Evolutionary conservation across 2,888 invertebrate species (phyloP).

Genomic region (Patella depressa): DNA sequence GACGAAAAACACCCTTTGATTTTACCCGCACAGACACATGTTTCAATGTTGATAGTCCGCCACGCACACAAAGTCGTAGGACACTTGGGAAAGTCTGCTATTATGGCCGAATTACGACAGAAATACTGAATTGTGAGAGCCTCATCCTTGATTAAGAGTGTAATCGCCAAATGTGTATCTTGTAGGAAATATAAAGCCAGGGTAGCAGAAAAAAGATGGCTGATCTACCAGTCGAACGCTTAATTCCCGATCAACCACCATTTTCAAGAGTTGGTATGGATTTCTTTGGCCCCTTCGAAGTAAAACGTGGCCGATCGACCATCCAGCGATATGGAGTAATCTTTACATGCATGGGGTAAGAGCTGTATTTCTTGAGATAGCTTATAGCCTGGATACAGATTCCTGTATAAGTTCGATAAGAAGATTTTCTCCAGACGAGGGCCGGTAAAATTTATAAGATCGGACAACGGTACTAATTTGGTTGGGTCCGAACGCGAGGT

Average conservation of each 20-base stretch:
- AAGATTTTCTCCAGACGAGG: not conserved
- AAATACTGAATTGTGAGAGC: conserved; percentile 15
- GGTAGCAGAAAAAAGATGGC: conserved; percentile 25
- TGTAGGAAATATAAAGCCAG: conserved; percentile 25
- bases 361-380: not conserved
- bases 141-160: not conserved
- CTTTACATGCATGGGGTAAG: conserved; percentile 6
- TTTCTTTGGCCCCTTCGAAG: conserved; percentile 9
- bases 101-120: conserved; percentile 8
- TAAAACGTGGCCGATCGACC: not conserved
- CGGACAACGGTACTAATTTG: not conserved
- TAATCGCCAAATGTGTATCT: conserved; percentile 14
- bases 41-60: not conserved
- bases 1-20: too few species aligned
- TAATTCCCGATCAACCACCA: conserved; percentile 20
- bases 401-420: too few species aligned
- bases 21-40: too few species aligned
- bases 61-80: not conserved
- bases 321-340: conserved; percentile 18
- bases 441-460: not conserved
- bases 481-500: conserved; percentile 1
- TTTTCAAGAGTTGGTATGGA: conserved; percentile 13
- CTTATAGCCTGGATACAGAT: too few species aligned
- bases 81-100: not conserved
- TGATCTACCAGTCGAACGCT: conserved; percentile 27